phyloP scores from a whole-genome alignment of 2,888 invertebrate genomes.

The Itoplectis maculator region DNA sequence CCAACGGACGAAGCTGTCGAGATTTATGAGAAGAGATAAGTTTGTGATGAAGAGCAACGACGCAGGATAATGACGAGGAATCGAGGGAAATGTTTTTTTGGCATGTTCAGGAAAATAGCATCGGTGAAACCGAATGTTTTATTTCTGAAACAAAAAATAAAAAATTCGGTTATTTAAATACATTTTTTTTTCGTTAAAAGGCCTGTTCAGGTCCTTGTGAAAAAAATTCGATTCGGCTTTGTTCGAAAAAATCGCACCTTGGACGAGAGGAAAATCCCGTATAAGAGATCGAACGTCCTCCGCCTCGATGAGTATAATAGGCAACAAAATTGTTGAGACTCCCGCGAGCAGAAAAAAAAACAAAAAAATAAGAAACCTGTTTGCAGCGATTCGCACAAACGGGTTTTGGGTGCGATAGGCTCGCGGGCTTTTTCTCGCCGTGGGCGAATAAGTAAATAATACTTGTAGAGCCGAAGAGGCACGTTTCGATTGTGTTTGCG shows the following conservation, averaged over 20 bases:
- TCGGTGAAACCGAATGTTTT: neutral
- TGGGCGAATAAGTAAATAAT: constrained; percentile 41
- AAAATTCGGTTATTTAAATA: too few species aligned
- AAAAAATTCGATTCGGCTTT: neutral
- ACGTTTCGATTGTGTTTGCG: constrained; percentile 35
- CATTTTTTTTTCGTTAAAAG: neutral
- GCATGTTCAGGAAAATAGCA: constrained; percentile 11
- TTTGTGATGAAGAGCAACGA: constrained; percentile 39
- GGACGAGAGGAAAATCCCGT: neutral
- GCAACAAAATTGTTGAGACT: constrained; percentile 34
- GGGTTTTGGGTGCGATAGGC: constrained; percentile 49
- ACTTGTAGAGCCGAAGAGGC: constrained; percentile 11
- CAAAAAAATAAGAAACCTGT: constrained; percentile 59
- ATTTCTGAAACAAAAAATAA: too few species aligned
- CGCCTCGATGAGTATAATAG: neutral
- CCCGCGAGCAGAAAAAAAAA: constrained; percentile 3
- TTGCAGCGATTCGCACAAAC: constrained; percentile 58
- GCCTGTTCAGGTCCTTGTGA: neutral
- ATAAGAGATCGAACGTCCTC: neutral
- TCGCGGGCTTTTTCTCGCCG: constrained; percentile 54
- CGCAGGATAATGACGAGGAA: neutral
- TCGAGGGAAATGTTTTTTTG: constrained; percentile 16
- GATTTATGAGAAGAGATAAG: constrained; percentile 52
- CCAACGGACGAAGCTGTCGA: constrained; percentile 57
- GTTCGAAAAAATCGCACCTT: neutral